Conservation (phyloP, 1,140 invertebrate genomes). For the Sarcophaga peregrina region DNA sequence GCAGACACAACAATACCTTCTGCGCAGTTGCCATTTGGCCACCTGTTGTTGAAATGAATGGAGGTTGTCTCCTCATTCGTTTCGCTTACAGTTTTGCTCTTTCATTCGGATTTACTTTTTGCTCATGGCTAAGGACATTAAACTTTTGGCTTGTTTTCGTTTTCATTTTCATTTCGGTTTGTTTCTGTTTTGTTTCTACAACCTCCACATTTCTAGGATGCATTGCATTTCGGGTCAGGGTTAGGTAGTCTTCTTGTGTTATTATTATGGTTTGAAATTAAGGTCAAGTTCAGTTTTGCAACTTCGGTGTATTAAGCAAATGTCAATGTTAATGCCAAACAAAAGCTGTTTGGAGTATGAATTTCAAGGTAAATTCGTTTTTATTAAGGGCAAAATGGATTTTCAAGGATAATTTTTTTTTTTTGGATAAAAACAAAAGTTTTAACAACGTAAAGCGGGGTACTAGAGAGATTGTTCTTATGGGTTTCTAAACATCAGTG, state of each 20-base stretch:
- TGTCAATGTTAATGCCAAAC: constrained; percentile 4
- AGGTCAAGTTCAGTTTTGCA: constrained; percentile 28
- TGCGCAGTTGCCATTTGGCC: constrained; percentile 52
- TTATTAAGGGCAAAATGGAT: not conserved
- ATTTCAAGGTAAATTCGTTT: not conserved
- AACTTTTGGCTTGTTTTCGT: not conserved
- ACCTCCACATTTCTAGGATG: not conserved
- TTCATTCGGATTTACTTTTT: not conserved
- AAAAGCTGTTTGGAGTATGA: not conserved
- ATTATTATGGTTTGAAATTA: not conserved
- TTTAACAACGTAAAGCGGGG: not conserved
- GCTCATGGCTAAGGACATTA: constrained; percentile 12
- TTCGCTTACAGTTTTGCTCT: not conserved
- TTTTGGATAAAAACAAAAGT: not conserved
- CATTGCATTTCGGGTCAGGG: constrained; percentile 19
- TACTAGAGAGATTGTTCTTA: too few species aligned
- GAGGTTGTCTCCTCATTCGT: too few species aligned
- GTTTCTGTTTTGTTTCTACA: not conserved
- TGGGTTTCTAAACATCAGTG: too few species aligned
- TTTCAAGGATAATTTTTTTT: not conserved
- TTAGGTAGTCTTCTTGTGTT: not conserved
- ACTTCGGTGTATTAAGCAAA: not conserved
- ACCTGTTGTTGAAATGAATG: constrained; percentile 54
- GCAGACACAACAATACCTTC: not conserved
- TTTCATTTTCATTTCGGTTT: not conserved